phyloP scores from a whole-genome alignment of 2,797 vertebrate genomes.

The Hyperoplus immaculatus region DNA sequence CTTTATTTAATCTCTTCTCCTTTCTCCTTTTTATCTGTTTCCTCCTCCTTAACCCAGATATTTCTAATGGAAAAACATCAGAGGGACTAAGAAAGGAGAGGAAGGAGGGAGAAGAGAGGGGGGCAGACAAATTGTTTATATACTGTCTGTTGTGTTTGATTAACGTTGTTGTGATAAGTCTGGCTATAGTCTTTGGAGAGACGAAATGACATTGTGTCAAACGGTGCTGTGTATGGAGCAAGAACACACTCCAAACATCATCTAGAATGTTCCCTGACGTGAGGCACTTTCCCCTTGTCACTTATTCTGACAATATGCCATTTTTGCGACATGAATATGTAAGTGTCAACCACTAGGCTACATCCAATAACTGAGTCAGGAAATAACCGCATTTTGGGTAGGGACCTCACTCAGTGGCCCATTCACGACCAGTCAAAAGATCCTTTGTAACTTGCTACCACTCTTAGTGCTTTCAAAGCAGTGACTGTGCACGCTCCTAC shows the following conservation, averaged over 20 bases:
- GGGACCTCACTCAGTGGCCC: conserved; percentile 43
- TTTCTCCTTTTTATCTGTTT: conserved; percentile 39
- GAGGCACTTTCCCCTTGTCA: conserved; percentile 23
- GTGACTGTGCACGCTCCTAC: conserved; percentile 27
- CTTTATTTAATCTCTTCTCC: conserved; percentile 70
- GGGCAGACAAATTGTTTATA: conserved; percentile 53
- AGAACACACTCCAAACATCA: conserved; percentile 40
- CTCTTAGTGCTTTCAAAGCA: conserved; percentile 42
- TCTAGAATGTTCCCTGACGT: conserved; percentile 38
- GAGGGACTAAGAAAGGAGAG: background rate
- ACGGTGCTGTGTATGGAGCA: conserved; percentile 29
- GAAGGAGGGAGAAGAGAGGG: conserved; percentile 4
- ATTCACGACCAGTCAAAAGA: conserved; percentile 76
- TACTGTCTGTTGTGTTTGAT: conserved; percentile 45
- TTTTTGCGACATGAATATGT: conserved; percentile 18
- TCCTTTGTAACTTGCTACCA: conserved; percentile 66
- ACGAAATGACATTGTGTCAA: conserved; percentile 51
- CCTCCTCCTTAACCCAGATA: conserved; percentile 54
- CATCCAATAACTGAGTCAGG: conserved; percentile 54
- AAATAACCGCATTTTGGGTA: conserved; percentile 43
- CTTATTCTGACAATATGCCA: conserved; percentile 26
- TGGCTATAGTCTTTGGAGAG: conserved; percentile 53
- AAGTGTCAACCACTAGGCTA: conserved; percentile 31
- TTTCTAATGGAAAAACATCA: conserved; percentile 55
- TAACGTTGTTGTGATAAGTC: conserved; percentile 51